Evolutionary conservation across 1,140 invertebrate species (phyloP), one percentile per base, ranked within the genome.

Genomic region (Campoletis sonorensis): DNA sequence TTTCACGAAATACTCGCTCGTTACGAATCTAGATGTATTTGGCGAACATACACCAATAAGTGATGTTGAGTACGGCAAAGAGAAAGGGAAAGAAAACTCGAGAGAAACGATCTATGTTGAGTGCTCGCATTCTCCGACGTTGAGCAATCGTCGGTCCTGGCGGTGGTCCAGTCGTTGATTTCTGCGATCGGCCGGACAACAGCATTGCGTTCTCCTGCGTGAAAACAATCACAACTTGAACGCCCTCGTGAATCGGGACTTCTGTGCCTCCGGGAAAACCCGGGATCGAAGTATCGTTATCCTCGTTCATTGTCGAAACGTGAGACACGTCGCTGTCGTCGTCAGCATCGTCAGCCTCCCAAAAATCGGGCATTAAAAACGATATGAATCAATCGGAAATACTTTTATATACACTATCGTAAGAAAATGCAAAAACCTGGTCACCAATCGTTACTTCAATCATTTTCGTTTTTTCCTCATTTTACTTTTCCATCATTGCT

Each of bases 1-100:
- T 76, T 54, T 45, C 26, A 13, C 67, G 33, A 37, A 67, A 64
- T 18, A 54, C 51, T 76, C 51, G 49, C 51, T 79, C 23, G 37
- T n/a, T n/a, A 21, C 58, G 18, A 76, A 82, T 85, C 92, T 95
- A 96, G 88, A 97, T 95, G 90, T 96, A 97, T 87, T 97, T 95
- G 27, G 95, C 95, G 91, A 98, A 98, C 88, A 96, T 94, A 80
- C 96, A 94, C 97, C 97, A 98, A 89, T 98, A 98, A 82, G 96
- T 96, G 82, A 94, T 93, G 91, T 98, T 98, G 16, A 98, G 93
- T 68, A 97, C 91, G 30, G 96, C 93, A 87, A 98, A 98, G 13
- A 97, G 94, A 4, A 96, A 92, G 0, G 97, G 97, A 89, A 98
- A 98, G 88, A 97, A 96, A 51, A 97, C 94, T 51, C 97, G 92